Base-by-base conservation (phyloP, 1,140 invertebrate genomes). In the Drosophila simulans region DNA sequence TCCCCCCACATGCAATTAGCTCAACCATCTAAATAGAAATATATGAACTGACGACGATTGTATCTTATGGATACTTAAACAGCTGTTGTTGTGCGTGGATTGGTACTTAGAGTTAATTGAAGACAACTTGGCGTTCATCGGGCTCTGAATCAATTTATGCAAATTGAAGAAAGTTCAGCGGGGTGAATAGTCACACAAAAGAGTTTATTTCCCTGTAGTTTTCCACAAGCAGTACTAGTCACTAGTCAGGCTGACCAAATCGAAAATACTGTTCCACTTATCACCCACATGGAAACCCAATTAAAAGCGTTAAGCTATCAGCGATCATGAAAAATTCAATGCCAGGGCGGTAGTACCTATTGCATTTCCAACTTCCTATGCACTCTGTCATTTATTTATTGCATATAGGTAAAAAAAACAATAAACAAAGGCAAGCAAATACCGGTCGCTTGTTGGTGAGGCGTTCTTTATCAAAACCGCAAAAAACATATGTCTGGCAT, bases 361-460 rank as follows among this genome's bases (percentile, higher is more conserved):
- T 17, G 25, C n/a, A 37, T 69, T 68, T 8, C 37, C 64, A 12
- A 48, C 17, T 71, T 70, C 68, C 68, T 40, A 70, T 57, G 65
- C 68, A 71, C 68, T 48, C 37, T 71, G 68, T 27, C 20, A 37
- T 49, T 8, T 43, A 69, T 69, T 55, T 35, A 70, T 49, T 69
- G 37, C 42, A 57, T 49, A 20, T 10, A 34, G 37, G 37, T 27
- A 17, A 45, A 64, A 39, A 49, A 40, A 43, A 20, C 25, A 64
- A 68, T 65, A 68, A 68, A 64, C 58, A 72, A 72, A 72, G 27
- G 34, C 68, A 60, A 72, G 60, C 48, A 72, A 72, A 72, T 53
- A 46, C 22, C n/a, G 35, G 17, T 13, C 51, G 39, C 56, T 75
- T 64, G 27, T 71, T 69, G 27, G 37, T 43, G 39, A 45, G 40